Evolutionary conservation across 2,113 vertebrate species (phyloP).

Genomic region (Tenrec ecaudatus): DNA sequence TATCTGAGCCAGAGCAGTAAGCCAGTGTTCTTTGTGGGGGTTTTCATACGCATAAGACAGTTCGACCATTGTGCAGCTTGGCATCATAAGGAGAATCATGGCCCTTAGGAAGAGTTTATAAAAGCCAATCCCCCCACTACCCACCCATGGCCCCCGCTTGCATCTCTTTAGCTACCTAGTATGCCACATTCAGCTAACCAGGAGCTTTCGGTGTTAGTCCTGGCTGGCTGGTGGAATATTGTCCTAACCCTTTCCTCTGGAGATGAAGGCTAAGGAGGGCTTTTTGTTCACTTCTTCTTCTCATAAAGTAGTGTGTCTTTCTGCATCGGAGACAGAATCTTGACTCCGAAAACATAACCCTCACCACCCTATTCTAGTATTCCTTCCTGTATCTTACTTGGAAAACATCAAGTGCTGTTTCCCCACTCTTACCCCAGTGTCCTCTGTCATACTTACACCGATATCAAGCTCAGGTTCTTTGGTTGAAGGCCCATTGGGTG

Average conservation of each 20-base stretch:
- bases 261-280: background rate
- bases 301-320: slow-evolving; percentile 41
- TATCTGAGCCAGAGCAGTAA: slow-evolving; percentile 13
- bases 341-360: slow-evolving; percentile 40
- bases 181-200: background rate
- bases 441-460: slow-evolving; percentile 38
- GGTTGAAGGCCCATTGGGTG: slow-evolving; percentile 65
- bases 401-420: slow-evolving; percentile 63
- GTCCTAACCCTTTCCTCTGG: slow-evolving; percentile 13
- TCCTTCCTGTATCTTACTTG: slow-evolving; percentile 37
- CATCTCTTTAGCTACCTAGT: background rate
- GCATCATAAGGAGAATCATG: background rate
- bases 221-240: background rate
- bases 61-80: slow-evolving; percentile 24
- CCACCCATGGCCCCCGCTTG: background rate
- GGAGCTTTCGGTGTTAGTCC: background rate
- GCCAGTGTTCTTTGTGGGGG: background rate
- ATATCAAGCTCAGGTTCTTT: slow-evolving; percentile 70
- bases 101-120: slow-evolving; percentile 17
- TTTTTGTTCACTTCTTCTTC: slow-evolving; percentile 24
- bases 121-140: background rate
- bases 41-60: slow-evolving; percentile 23
- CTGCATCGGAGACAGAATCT: background rate
- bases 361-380: slow-evolving; percentile 41
- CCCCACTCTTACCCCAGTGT: slow-evolving; percentile 48